A percentile compares a stretch with the other conserved stretches of the same genome.
Conservation (phyloP, 2,797 vertebrate species). For the Fistularia tabacaria region DNA sequence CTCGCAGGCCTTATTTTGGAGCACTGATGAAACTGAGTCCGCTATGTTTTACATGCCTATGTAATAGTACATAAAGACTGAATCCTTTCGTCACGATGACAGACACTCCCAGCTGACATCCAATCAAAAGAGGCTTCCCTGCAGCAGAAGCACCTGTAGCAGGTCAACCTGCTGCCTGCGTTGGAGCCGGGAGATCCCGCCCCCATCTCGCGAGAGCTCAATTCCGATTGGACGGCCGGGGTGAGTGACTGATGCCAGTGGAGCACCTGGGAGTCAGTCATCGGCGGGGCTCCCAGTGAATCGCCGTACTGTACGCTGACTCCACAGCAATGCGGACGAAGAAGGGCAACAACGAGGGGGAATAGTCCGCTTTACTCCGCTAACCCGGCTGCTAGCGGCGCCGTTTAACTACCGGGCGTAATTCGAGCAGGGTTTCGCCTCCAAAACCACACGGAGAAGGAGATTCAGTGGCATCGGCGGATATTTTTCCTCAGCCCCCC, state of each 20-base stretch:
- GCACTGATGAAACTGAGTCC: too few relatives aligned
- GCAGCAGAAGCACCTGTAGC: slow-evolving; percentile 69
- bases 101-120: neutral
- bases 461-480: slow-evolving; percentile 42
- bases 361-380: slow-evolving; percentile 48
- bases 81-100: too few relatives aligned
- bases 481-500: slow-evolving; percentile 63
- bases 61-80: too few relatives aligned
- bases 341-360: slow-evolving; percentile 58
- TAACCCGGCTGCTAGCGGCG: slow-evolving; percentile 25
- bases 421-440: slow-evolving; percentile 13
- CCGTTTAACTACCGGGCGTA: slow-evolving; percentile 1
- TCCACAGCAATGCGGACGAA: slow-evolving; percentile 72
- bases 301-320: slow-evolving; percentile 40
- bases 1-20: too few relatives aligned
- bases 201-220: slow-evolving; percentile 34
- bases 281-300: slow-evolving; percentile 41
- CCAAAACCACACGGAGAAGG: slow-evolving; percentile 14
- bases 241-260: slow-evolving; percentile 59
- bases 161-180: slow-evolving; percentile 62
- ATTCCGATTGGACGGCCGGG: slow-evolving; percentile 65
- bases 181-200: slow-evolving; percentile 59
- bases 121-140: neutral
- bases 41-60: too few relatives aligned
- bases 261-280: slow-evolving; percentile 78